A percentile compares a stretch with the other conserved stretches of the same genome.
phyloP scores from a whole-genome alignment of 2,113 vertebrate species.

The Cranoglanis bouderius region DNA sequence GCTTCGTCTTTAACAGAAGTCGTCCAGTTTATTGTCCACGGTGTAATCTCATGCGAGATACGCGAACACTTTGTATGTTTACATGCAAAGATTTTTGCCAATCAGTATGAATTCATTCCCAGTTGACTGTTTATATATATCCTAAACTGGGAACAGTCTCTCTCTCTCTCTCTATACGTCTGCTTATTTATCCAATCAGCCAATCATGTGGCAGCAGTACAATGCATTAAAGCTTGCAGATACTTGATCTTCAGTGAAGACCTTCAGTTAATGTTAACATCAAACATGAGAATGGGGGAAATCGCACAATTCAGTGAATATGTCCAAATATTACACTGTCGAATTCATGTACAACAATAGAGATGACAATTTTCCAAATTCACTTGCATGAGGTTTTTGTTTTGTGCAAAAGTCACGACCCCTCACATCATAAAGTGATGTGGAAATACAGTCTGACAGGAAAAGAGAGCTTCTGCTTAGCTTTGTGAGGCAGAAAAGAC shows the following conservation, averaged over 20 bases:
- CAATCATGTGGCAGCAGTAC: not conserved
- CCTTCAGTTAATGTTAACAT: not conserved
- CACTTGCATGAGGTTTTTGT: not conserved
- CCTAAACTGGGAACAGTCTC: not conserved
- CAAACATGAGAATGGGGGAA: not conserved
- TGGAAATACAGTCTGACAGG: not conserved
- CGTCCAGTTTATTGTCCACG: not conserved
- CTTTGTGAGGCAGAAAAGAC: not conserved
- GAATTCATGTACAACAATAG: not conserved
- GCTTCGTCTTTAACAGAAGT: not conserved
- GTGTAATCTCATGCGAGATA: not conserved
- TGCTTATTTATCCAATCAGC: not conserved
- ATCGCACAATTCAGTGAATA: not conserved
- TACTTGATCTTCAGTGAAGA: not conserved
- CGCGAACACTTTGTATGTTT: not conserved
- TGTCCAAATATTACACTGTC: not conserved
- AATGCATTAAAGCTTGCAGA: not conserved
- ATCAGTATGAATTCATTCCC: not conserved
- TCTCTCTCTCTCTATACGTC: not conserved
- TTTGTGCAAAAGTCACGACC: not conserved
- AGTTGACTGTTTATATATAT: not conserved
- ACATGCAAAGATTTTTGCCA: too few relatives aligned
- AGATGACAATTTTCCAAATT: not conserved
- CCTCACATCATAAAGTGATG: not conserved
- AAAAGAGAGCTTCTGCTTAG: not conserved